A percentile compares a stretch with the other conserved stretches of the same genome.
phyloP scores from a whole-genome alignment of 2,113 vertebrate species.

The Syngnathus scovelli region DNA sequence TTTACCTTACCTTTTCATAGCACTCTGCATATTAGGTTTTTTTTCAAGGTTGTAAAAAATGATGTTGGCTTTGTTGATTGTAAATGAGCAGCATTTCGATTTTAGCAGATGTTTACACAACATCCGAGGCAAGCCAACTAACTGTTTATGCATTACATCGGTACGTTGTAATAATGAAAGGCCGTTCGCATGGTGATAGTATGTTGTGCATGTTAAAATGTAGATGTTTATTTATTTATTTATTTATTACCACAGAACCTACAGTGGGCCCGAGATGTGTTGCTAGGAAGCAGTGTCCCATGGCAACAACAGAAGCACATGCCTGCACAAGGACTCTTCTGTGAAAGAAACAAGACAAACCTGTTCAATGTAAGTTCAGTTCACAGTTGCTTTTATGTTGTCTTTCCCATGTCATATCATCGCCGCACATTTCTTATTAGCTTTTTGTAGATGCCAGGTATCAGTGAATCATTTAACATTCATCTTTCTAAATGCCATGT shows the following conservation, averaged over 20 bases:
- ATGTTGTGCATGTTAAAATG: constrained; percentile 7
- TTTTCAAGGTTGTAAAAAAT: constrained; percentile 10
- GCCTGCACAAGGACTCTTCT: constrained; percentile 99
- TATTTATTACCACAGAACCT: constrained; percentile 83
- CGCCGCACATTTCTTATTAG: neutral
- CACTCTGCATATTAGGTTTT: constrained; percentile 8
- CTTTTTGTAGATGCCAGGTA: constrained; percentile 1
- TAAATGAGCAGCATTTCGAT: constrained; percentile 14
- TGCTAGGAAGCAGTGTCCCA: constrained; percentile 95
- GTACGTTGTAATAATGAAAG: constrained; percentile 1
- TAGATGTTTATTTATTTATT: constrained; percentile 32
- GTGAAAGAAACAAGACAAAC: constrained; percentile 98
- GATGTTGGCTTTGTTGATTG: constrained; percentile 25
- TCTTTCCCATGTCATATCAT: neutral
- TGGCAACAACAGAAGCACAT: constrained; percentile 99
- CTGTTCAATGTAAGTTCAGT: constrained; percentile 94
- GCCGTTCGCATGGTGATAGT: neutral
- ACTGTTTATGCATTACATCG: neutral
- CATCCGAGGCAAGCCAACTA: neutral
- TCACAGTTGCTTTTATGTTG: neutral
- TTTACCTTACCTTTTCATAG: constrained; percentile 13
- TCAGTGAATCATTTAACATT: neutral
- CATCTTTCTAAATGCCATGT: neutral
- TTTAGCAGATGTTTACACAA: neutral
- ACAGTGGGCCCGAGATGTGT: constrained; percentile 97